These are phyloP conservation scores for Chrysina gloriosa DNA, from an alignment of 2,888 invertebrate genomes.

Conservation along the genomic window DNA sequence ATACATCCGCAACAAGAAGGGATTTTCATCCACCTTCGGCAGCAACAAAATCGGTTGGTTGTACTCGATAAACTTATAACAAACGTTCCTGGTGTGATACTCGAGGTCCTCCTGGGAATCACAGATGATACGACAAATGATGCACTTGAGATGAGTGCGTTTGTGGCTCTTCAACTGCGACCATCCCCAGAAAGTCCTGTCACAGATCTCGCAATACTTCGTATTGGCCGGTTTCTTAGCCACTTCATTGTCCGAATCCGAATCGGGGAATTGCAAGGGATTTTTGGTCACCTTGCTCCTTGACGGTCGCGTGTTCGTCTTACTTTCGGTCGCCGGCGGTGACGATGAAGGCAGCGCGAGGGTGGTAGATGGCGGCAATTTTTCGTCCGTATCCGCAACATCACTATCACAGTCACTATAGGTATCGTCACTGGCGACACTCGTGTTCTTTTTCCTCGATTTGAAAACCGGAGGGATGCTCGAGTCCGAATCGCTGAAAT, in stretches of 20 bases:
- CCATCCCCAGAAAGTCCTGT: slow-evolving; percentile 38
- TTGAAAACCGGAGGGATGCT: slow-evolving; percentile 31
- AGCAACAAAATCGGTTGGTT: slow-evolving; percentile 26
- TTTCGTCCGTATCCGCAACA: slow-evolving; percentile 1
- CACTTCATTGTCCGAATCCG: slow-evolving; percentile 38
- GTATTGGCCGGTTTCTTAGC: slow-evolving; percentile 32
- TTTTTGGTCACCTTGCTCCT: slow-evolving; percentile 32
- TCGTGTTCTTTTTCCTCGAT: slow-evolving; percentile 29
- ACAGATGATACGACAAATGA: slow-evolving; percentile 39
- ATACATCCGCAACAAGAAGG: slow-evolving; percentile 22
- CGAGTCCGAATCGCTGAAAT: slow-evolving; percentile 30
- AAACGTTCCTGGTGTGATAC: slow-evolving; percentile 33
- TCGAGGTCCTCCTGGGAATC: slow-evolving; percentile 36
- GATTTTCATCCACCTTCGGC: slow-evolving; percentile 37
- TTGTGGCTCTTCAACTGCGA: slow-evolving; percentile 41
- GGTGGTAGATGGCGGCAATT: neutral
- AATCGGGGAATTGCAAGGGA: slow-evolving; percentile 27
- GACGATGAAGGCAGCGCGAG: neutral
- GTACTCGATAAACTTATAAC: slow-evolving; percentile 36
- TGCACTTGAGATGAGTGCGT: slow-evolving; percentile 42
- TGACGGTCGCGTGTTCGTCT: slow-evolving; percentile 23
- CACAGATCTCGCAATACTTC: slow-evolving; percentile 39
- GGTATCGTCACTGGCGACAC: slow-evolving; percentile 12
- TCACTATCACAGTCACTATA: slow-evolving; percentile 40
- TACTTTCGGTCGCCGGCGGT: neutral